Evolutionary conservation across 2,888 invertebrate species (phyloP), one percentile per base, ranked within the genome.

Genomic region (Drosophila cracens): DNA sequence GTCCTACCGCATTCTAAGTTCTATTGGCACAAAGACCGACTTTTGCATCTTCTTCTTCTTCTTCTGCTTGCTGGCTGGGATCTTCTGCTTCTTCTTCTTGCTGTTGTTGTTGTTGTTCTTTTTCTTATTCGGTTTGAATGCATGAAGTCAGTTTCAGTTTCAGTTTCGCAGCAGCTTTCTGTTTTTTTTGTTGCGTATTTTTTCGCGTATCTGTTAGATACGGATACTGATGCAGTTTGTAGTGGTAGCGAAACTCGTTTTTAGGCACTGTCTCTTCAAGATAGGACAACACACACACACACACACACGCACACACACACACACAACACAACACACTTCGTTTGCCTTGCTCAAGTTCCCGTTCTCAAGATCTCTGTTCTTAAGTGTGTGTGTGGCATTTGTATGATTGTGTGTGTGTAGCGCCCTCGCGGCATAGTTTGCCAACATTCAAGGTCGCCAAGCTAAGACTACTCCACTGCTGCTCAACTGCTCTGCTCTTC

Each of bases 1-100:
- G 82, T 87, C 87, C 80, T 84, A 87, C 84, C 90, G 84, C 87
- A 89, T 86, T 89, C 82, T 82, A 87, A 89, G 91, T 82, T 90
- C 90, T 89, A 90, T 91, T 90, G 90, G 91, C 90, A 90, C 90
- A 90, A 89, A 90, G 90, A 90, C 91, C 90, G 90, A 90, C 83
- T 87, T 90, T 89, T 82, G 82, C 77, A 62, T 85, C 40, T 83
- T 79, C 81, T 79, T 68, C 76, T 82, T 43, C 46, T 69, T 69
- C 60, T 56, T 51, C 74, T 74, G 70, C 68, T 21, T 13, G 46
- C 46, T 46, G 25, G 46, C 46, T 46, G 46, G 59, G 21, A 8
- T 36, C 25, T 18, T 27, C 6, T 18, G 25, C 18, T 31, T 13
- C 29, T 52, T 38, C 27, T 13, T n/a, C 36, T 54, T 49, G 0